Evolutionary conservation across 2,113 vertebrate genomes (phyloP).

Genomic region (Illadopsis cleaveri): DNA sequence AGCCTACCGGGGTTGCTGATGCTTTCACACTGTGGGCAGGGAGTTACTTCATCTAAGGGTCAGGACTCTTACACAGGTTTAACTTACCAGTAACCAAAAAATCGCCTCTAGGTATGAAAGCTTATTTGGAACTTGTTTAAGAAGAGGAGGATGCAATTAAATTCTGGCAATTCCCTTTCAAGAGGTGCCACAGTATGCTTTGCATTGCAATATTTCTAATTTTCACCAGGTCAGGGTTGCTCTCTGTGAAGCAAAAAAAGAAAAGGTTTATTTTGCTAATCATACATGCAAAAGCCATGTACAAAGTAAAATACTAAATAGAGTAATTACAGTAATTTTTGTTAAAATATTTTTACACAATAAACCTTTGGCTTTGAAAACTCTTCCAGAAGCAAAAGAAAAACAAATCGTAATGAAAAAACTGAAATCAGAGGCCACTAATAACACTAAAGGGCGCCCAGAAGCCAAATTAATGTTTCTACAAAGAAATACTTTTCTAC

Average conservation of each 20-base stretch:
- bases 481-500: conserved; percentile 37
- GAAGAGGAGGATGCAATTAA: not conserved
- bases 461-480: conserved; percentile 54
- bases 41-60: not conserved
- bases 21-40: not conserved
- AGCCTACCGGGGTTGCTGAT: not conserved
- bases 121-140: not conserved
- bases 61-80: not conserved
- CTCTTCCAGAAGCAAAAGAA: conserved; percentile 37
- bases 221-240: not conserved
- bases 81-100: not conserved
- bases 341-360: conserved; percentile 43
- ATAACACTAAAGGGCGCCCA: conserved; percentile 56
- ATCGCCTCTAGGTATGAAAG: conserved; percentile 3
- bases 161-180: not conserved
- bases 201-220: not conserved
- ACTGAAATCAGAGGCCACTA: conserved; percentile 37
- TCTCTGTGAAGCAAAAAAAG: not conserved
- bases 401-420: conserved; percentile 39
- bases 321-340: conserved; percentile 43
- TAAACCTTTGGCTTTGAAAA: conserved; percentile 49
- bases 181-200: not conserved
- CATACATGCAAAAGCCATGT: not conserved
- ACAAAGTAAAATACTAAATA: conserved; percentile 22
- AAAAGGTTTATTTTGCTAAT: conserved; percentile 7